Conservation (phyloP, 2,113 vertebrate species). For the Perca schrenkii region DNA sequence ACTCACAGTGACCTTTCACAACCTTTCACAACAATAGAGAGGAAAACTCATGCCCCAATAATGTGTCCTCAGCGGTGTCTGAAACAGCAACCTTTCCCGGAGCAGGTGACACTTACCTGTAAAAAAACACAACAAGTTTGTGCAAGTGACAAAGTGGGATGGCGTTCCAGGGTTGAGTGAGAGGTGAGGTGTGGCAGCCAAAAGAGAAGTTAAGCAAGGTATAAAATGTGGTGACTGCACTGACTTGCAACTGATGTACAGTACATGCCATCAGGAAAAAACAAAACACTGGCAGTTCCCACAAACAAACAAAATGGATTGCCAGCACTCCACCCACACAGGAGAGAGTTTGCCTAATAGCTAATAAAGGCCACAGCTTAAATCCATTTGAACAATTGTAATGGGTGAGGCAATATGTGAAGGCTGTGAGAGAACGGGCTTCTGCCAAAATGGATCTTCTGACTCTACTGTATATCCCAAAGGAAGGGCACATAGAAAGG, state of each 20-base stretch:
- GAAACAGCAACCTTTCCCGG: constrained; percentile 45
- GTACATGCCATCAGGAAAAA: not conserved
- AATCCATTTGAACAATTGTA: constrained; percentile 33
- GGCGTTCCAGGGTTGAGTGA: constrained; percentile 48
- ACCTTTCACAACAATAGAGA: not conserved
- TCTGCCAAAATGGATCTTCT: constrained; percentile 52
- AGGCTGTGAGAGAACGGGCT: constrained; percentile 26
- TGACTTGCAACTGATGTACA: constrained; percentile 29
- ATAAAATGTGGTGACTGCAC: constrained; percentile 7
- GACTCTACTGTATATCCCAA: constrained; percentile 28
- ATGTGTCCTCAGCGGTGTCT: not conserved
- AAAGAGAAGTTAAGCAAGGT: not conserved
- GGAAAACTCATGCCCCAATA: not conserved
- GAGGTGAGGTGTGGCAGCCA: constrained; percentile 44
- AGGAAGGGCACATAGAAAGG: constrained; percentile 45
- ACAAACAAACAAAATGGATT: not conserved
- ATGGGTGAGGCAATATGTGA: constrained; percentile 7
- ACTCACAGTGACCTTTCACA: constrained; percentile 32
- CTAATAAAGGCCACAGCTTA: constrained; percentile 21
- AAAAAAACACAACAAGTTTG: constrained; percentile 71
- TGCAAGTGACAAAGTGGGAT: constrained; percentile 74
- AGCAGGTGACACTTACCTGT: constrained; percentile 63
- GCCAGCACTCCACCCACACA: constrained; percentile 25
- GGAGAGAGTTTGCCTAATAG: constrained; percentile 18
- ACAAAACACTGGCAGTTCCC: constrained; percentile 26